Evolutionary conservation across 2,888 invertebrate genomes (phyloP).

Genomic region (Amblyteles armatorius): DNA sequence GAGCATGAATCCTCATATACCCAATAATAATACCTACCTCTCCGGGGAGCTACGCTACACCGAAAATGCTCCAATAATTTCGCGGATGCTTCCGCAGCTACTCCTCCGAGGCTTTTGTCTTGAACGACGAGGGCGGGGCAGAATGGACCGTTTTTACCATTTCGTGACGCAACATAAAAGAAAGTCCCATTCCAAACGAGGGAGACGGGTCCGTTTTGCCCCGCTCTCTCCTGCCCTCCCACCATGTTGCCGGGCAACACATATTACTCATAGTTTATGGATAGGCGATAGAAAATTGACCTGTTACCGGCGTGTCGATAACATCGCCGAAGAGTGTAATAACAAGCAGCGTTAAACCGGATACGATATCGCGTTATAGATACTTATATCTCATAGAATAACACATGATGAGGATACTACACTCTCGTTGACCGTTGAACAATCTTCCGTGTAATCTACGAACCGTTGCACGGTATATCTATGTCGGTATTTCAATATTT

Average conservation of each 20-base stretch:
- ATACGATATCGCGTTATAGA: slow-evolving; percentile 1
- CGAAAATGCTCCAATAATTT: slow-evolving; percentile 11
- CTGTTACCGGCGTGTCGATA: slow-evolving; percentile 31
- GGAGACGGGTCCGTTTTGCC: too few species aligned
- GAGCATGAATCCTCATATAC: slow-evolving; percentile 19
- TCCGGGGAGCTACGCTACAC: not conserved
- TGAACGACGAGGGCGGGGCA: too few species aligned
- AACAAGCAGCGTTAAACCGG: slow-evolving; percentile 22
- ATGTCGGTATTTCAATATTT: not conserved
- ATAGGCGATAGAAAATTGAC: slow-evolving; percentile 17
- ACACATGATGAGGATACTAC: slow-evolving; percentile 39
- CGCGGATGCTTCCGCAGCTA: not conserved
- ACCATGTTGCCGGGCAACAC: not conserved
- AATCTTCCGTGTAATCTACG: slow-evolving; percentile 35
- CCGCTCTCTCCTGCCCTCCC: not conserved
- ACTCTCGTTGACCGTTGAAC: slow-evolving; percentile 34
- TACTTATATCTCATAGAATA: slow-evolving; percentile 30
- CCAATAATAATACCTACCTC: not conserved
- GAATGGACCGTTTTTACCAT: too few species aligned
- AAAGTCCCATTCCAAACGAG: too few species aligned
- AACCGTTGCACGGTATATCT: slow-evolving; percentile 24
- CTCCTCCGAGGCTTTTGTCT: not conserved
- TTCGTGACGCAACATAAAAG: too few species aligned
- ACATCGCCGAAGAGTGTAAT: slow-evolving; percentile 40
- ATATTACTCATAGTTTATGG: not conserved